A percentile compares a stretch with the other conserved stretches of the same genome.
phyloP scores from a whole-genome alignment of 1,140 invertebrate species.

The Choristoneura fumiferana region DNA sequence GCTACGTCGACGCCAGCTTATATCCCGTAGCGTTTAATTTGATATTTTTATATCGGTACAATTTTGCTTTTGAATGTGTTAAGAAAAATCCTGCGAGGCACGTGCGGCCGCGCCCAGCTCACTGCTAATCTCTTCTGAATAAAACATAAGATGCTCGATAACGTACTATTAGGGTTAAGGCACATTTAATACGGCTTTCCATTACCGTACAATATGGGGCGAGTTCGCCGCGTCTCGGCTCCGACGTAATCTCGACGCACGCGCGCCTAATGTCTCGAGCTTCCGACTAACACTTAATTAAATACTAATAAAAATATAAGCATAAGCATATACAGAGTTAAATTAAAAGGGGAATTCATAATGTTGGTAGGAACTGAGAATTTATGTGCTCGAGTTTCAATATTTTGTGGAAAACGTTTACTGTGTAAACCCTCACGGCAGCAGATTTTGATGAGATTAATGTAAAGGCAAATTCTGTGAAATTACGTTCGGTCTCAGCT shows the following conservation, averaged over 20 bases:
- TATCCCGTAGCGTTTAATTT: constrained; percentile 37
- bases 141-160: constrained; percentile 73
- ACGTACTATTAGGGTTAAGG: constrained; percentile 64
- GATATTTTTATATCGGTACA: constrained; percentile 50
- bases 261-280: constrained; percentile 46
- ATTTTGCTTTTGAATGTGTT: constrained; percentile 47
- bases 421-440: constrained; percentile 30
- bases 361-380: constrained; percentile 25
- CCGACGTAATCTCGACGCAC: constrained; percentile 47
- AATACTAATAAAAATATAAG: constrained; percentile 59
- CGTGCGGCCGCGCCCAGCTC: constrained; percentile 44
- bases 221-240: constrained; percentile 38
- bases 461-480: constrained; percentile 34
- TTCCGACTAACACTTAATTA: constrained; percentile 61
- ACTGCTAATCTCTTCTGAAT: constrained; percentile 68
- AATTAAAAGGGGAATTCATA: constrained; percentile 32
- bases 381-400: constrained; percentile 23
- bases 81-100: constrained; percentile 54
- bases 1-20: constrained; percentile 10
- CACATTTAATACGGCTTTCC: constrained; percentile 67
- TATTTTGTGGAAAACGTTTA: constrained; percentile 26
- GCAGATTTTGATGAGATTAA: constrained; percentile 28
- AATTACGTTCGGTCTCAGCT: constrained; percentile 41
- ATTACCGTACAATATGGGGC: constrained; percentile 53
- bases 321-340: constrained; percentile 15